Percentiles rank a stretch among this genome's conserved stretches.
Conservation (phyloP, 2,888 invertebrate species). For the Catocala sponsa region DNA sequence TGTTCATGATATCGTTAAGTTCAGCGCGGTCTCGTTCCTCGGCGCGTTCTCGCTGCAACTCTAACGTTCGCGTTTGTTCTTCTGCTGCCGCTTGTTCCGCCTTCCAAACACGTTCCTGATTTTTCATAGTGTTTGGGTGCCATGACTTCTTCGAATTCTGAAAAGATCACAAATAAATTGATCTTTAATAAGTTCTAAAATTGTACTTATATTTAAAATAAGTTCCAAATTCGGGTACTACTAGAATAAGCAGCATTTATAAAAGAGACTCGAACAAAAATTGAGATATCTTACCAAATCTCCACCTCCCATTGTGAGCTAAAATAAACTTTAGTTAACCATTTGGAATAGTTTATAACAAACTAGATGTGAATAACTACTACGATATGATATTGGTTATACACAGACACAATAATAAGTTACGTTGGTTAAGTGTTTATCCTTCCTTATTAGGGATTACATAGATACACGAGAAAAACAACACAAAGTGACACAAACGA, state of each 20-base stretch:
- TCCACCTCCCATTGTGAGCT: slow-evolving; percentile 74
- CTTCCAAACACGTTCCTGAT: slow-evolving; percentile 93
- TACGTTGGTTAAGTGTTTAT: no score
- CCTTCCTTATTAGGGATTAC: no score
- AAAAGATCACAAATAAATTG: slow-evolving; percentile 9
- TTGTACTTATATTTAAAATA: no score
- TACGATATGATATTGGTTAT: no score
- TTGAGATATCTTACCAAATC: slow-evolving; percentile 68
- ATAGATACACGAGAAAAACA: no score
- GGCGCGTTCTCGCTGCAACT: slow-evolving; percentile 90
- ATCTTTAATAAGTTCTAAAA: no score
- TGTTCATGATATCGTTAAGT: slow-evolving; percentile 88
- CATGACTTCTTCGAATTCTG: slow-evolving; percentile 94
- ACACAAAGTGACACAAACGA: no score
- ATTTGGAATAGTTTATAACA: no score
- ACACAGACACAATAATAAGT: no score
- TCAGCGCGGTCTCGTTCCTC: slow-evolving; percentile 90
- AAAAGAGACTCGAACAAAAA: background rate
- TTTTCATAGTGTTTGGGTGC: slow-evolving; percentile 93
- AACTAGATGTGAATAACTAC: no score
- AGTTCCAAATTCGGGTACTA: no score
- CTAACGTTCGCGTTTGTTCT: slow-evolving; percentile 90
- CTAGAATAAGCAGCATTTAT: no score
- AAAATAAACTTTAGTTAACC: background rate
- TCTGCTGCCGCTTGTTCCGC: slow-evolving; percentile 92